Conservation (phyloP, 2,797 vertebrate genomes). For the Glyptemys insculpta region DNA sequence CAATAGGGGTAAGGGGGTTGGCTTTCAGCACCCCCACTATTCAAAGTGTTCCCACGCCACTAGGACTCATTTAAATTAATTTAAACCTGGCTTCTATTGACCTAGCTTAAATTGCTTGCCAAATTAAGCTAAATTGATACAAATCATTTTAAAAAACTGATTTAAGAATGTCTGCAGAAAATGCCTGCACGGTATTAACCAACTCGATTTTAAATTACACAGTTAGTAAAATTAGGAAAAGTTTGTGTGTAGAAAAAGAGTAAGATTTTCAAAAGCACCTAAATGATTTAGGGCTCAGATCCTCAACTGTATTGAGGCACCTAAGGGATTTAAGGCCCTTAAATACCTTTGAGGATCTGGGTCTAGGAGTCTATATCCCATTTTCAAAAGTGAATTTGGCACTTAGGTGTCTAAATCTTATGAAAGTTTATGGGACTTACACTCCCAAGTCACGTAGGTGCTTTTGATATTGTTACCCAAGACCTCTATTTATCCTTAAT, state of each 20-base stretch:
- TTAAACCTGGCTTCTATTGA: background rate
- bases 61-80: background rate
- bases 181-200: background rate
- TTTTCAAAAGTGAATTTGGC: background rate
- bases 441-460: background rate
- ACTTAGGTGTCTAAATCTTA: background rate
- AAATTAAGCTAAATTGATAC: background rate
- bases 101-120: background rate
- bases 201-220: background rate
- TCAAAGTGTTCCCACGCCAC: no score
- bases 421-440: background rate
- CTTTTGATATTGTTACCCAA: background rate
- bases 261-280: background rate
- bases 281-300: background rate
- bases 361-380: background rate
- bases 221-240: background rate
- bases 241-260: background rate
- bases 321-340: background rate
- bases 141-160: background rate
- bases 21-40: no score
- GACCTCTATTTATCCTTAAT: background rate
- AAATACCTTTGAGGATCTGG: background rate
- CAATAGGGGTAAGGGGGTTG: no score
- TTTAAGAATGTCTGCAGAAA: background rate
- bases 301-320: background rate